phyloP scores from a whole-genome alignment of 2,888 invertebrate species.

The Ptilodon capucinus region DNA sequence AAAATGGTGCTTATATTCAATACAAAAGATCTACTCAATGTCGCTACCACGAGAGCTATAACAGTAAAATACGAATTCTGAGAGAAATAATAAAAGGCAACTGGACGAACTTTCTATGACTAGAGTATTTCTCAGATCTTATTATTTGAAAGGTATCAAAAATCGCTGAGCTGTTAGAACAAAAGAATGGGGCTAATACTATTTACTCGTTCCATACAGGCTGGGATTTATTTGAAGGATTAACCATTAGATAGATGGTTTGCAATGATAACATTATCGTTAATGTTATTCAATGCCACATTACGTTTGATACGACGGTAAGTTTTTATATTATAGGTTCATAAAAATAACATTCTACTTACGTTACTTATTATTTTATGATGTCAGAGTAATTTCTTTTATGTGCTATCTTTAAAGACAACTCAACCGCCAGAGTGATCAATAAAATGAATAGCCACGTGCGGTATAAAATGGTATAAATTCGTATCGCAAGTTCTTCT shows the following conservation, averaged over 20 bases:
- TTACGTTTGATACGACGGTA: slow-evolving; percentile 19
- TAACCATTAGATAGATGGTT: slow-evolving; percentile 45
- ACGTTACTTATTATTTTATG: slow-evolving; percentile 5
- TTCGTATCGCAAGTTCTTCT: background rate
- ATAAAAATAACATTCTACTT: slow-evolving; percentile 24
- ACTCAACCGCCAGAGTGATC: background rate
- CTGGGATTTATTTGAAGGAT: slow-evolving; percentile 43
- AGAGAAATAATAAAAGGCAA: slow-evolving; percentile 46
- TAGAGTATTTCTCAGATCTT: slow-evolving; percentile 46
- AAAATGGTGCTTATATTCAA: slow-evolving; percentile 49
- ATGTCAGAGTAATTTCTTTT: slow-evolving; percentile 12
- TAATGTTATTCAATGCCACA: slow-evolving; percentile 51
- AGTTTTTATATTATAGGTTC: slow-evolving; percentile 25
- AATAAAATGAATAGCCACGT: background rate
- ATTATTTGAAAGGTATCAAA: slow-evolving; percentile 59
- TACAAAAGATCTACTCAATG: slow-evolving; percentile 50
- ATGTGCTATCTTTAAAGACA: background rate
- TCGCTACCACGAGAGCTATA: slow-evolving; percentile 41
- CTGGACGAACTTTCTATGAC: slow-evolving; percentile 41
- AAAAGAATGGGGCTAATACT: slow-evolving; percentile 44
- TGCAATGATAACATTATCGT: slow-evolving; percentile 50
- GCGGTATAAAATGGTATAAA: background rate
- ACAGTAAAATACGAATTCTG: slow-evolving; percentile 38
- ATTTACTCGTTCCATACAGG: slow-evolving; percentile 40
- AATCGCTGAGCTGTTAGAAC: slow-evolving; percentile 55